Conservation (phyloP, 2,797 vertebrate genomes). For the Coregonus ussuriensis region DNA sequence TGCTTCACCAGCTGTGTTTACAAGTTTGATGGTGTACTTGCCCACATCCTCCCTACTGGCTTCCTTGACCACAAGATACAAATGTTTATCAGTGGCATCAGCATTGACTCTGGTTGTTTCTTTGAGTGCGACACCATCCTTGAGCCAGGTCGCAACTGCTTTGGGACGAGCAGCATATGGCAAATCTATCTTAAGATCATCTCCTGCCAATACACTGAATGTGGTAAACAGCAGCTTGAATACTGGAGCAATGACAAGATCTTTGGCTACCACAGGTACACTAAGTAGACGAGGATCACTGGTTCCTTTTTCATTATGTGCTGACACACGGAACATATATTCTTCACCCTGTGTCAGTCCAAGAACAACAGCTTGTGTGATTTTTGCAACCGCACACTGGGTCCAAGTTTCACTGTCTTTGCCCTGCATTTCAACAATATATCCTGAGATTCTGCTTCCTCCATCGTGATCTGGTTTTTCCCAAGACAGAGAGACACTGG, state of each 20-base stretch:
- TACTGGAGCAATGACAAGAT: slow-evolving; percentile 89
- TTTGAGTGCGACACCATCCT: slow-evolving; percentile 86
- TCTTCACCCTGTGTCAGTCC: slow-evolving; percentile 94
- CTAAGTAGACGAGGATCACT: slow-evolving; percentile 92
- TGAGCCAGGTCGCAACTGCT: slow-evolving; percentile 87
- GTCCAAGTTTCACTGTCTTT: slow-evolving; percentile 97
- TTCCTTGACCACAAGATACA: slow-evolving; percentile 89
- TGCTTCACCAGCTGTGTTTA: slow-evolving; percentile 87
- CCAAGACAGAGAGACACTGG: slow-evolving; percentile 89
- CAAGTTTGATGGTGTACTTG: slow-evolving; percentile 87
- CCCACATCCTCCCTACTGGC: slow-evolving; percentile 94
- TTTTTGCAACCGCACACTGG: slow-evolving; percentile 91
- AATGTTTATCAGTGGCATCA: slow-evolving; percentile 83
- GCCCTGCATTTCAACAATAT: slow-evolving; percentile 96
- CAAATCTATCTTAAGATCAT: slow-evolving; percentile 94
- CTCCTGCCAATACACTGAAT: slow-evolving; percentile 91
- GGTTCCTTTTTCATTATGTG: slow-evolving; percentile 94
- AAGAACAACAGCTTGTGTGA: slow-evolving; percentile 84
- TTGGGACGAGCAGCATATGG: slow-evolving; percentile 90
- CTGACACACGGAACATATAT: slow-evolving; percentile 93
- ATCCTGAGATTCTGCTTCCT: slow-evolving; percentile 94
- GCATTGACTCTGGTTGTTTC: slow-evolving; percentile 96
- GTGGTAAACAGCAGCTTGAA: slow-evolving; percentile 90
- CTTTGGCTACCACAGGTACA: slow-evolving; percentile 91
- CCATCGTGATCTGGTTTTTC: slow-evolving; percentile 99